phyloP scores from a whole-genome alignment of 1,140 invertebrate species.

The Scaptomyza hsui region DNA sequence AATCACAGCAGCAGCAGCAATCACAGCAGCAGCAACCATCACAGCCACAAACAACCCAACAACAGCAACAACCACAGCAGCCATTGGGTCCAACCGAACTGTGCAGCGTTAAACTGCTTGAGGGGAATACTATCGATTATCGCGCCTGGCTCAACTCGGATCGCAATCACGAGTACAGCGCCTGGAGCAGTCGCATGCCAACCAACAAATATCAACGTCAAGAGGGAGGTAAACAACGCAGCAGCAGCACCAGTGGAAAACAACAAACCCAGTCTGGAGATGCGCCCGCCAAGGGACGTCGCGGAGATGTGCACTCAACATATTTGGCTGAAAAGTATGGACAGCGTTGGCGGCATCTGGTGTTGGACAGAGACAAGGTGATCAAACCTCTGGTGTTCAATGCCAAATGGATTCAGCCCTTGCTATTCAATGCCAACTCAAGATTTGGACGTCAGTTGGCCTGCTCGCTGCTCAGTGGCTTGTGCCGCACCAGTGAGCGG shows the following conservation, averaged over 20 bases:
- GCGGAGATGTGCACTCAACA: conserved; percentile 84
- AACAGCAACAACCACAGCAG: conserved; percentile 85
- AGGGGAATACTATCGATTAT: conserved; percentile 89
- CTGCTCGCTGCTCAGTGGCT: conserved; percentile 93
- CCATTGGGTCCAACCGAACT: conserved; percentile 54
- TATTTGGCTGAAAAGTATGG: conserved; percentile 93
- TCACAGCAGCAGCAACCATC: conserved; percentile 84
- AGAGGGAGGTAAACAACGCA: conserved; percentile 15
- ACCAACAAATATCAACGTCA: conserved; percentile 30
- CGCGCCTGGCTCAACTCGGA: conserved; percentile 91
- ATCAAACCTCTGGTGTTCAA: conserved; percentile 69
- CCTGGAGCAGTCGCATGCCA: conserved; percentile 86
- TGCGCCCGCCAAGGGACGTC: conserved; percentile 36
- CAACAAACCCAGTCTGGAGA: background rate
- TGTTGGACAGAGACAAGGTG: conserved; percentile 64
- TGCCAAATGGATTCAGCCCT: conserved; percentile 93
- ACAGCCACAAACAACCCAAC: conserved; percentile 65
- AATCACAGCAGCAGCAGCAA: conserved; percentile 84
- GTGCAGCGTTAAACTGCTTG: conserved; percentile 86
- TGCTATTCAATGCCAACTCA: conserved; percentile 96
- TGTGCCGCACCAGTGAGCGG: conserved; percentile 86
- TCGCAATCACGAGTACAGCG: conserved; percentile 88
- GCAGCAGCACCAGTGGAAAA: conserved; percentile 5
- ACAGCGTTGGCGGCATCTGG: conserved; percentile 85
- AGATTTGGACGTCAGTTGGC: conserved; percentile 94